Evolutionary conservation across 2,113 vertebrate genomes (phyloP), one percentile per base, ranked within the genome.

Genomic region (Neodontobutis hainanensis): DNA sequence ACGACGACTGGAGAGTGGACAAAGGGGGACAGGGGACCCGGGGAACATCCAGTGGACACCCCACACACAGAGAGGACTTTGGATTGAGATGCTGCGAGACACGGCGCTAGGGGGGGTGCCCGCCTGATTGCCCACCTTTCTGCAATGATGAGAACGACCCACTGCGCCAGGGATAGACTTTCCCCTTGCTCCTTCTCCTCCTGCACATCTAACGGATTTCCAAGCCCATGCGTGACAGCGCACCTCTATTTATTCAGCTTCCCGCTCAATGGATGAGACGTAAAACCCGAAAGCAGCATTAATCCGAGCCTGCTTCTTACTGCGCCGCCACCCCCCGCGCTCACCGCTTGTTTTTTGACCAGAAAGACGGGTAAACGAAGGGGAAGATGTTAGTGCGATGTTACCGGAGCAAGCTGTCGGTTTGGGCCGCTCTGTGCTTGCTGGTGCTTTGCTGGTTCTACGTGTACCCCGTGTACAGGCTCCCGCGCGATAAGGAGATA

Each of bases 371-470:
- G 38, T 2, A 9, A 42, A 5, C 34, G 14, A n/a, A 40, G 16
- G 44, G 75, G 66, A 78, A 83, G 77, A 86, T 93, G 92, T 79
- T 84, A 64, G 90, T 93, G 84, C 94, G 92, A 88, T 95, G 94
- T 83, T 95, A 93, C 83, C 92, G 95, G 65, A 92, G 89, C 75
- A 95, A 94, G 55, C 75, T 95, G 85, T 94, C 94, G 11, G 91
- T 94, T 55, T 97, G 95, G 85, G 95, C 95, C 84, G 96, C 94
- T 3, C 72, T 98, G 79, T 94, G 94, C 52, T 82, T 96, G 59
- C 91, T 96, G 83, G 92, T 97, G 10, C 92, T 99, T 9, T 96
- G 95, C 85, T 98, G 96, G 97, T 92, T 97, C 2, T 99, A 98
- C 87, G 65, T 97, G 8, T 98, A 94, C 85, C 96, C 97, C 0